These are phyloP conservation scores for Myiopsitta monachus DNA, from an alignment of 2,113 vertebrate genomes.

Conservation along the genomic window DNA sequence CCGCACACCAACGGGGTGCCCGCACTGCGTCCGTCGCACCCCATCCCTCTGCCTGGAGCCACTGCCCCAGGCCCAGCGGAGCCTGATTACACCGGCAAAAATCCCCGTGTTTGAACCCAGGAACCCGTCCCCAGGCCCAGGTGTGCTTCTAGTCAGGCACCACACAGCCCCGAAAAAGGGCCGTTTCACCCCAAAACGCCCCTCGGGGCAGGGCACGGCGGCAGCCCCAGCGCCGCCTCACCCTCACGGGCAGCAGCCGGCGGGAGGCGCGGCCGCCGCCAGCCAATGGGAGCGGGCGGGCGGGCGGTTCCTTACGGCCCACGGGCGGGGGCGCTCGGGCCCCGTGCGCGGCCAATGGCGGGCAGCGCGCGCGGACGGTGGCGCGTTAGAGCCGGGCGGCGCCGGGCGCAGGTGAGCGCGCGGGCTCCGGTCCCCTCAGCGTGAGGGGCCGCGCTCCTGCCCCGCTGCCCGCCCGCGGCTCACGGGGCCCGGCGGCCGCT, in stretches of 20 bases:
- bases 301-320: too few relatives aligned
- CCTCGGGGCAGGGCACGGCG: background rate
- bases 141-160: background rate
- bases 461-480: background rate
- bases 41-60: background rate
- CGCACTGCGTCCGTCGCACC: background rate
- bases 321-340: too few relatives aligned
- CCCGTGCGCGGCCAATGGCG: too few relatives aligned
- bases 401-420: background rate
- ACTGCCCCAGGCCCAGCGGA: background rate
- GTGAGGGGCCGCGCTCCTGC: background rate
- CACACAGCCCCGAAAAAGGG: fast-evolving
- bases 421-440: too few relatives aligned
- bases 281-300: background rate
- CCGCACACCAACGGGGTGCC: background rate
- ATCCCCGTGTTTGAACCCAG: background rate
- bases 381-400: background rate
- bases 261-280: background rate
- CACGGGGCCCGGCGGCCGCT: background rate
- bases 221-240: background rate
- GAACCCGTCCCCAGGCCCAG: background rate
- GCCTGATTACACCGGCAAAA: background rate
- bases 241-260: too few relatives aligned
- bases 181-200: background rate
- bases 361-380: too few relatives aligned